These are phyloP conservation scores for Nothocercus nigrocapillus DNA, from an alignment of 2,113 vertebrate species.

Conservation along the genomic window DNA sequence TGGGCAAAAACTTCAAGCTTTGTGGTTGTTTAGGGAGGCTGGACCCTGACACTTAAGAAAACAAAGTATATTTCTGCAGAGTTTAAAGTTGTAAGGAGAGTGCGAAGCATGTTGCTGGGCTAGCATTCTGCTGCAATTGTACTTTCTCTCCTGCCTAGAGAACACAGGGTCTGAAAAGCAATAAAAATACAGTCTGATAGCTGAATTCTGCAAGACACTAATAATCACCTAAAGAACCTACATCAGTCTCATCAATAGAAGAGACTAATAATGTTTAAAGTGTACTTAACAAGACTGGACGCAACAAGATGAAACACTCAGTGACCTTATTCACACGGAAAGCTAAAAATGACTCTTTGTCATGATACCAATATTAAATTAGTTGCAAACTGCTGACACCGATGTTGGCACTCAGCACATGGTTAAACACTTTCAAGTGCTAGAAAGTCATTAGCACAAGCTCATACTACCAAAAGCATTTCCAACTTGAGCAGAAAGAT, in stretches of 20 bases:
- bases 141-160: not conserved
- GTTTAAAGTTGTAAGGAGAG: not conserved
- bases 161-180: not conserved
- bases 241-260: not conserved
- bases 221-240: not conserved
- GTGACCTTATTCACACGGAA: not conserved
- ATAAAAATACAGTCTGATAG: not conserved
- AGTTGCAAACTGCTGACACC: not conserved
- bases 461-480: not conserved
- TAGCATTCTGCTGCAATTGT: not conserved
- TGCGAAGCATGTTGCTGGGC: not conserved
- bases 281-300: not conserved
- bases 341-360: not conserved
- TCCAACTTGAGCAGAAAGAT: not conserved
- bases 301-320: not conserved
- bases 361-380: not conserved
- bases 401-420: not conserved
- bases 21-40: not conserved
- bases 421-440: not conserved
- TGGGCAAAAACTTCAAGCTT: not conserved
- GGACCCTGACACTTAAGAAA: not conserved
- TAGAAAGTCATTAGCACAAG: not conserved
- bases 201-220: not conserved
- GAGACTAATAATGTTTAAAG: not conserved
- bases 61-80: not conserved